Percentiles rank a stretch among this genome's conserved stretches.
These are phyloP conservation scores for Sebastes taczanowskii DNA, from an alignment of 2,797 vertebrate genomes.

Conservation along the genomic window DNA sequence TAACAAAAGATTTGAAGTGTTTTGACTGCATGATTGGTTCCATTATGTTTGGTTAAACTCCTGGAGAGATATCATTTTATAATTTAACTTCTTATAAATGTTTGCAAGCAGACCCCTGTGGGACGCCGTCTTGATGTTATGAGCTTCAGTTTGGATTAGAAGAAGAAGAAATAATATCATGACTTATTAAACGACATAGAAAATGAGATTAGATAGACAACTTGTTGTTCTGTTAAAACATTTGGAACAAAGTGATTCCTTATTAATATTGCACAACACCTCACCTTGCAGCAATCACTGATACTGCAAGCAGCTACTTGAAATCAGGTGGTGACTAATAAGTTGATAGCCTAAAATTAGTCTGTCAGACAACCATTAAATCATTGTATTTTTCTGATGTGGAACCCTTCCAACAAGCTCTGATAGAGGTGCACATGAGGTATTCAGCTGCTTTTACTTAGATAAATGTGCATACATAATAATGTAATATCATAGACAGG, in stretches of 20 bases:
- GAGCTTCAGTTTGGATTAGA: background rate
- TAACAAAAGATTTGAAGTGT: conserved; percentile 1
- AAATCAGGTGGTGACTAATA: background rate
- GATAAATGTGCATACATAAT: background rate
- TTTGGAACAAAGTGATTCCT: conserved; percentile 9
- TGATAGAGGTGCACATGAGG: background rate
- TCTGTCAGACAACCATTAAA: background rate
- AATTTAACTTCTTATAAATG: conserved; percentile 14
- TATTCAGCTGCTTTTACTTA: background rate
- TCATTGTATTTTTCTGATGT: background rate
- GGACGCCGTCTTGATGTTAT: background rate
- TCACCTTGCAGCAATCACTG: background rate
- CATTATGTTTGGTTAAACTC: background rate
- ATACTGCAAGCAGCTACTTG: conserved; percentile 25
- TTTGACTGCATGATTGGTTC: background rate
- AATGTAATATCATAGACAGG: background rate
- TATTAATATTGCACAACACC: conserved; percentile 20
- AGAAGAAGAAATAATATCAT: background rate
- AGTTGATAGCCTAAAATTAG: background rate
- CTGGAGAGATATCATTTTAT: background rate
- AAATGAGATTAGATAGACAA: background rate
- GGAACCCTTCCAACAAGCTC: background rate
- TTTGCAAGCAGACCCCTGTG: background rate
- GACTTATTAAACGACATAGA: background rate
- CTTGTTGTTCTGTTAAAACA: background rate